Evolutionary conservation across 1,140 invertebrate species (phyloP), one percentile per base, ranked within the genome.

Genomic region (Drosophila nebulosa): DNA sequence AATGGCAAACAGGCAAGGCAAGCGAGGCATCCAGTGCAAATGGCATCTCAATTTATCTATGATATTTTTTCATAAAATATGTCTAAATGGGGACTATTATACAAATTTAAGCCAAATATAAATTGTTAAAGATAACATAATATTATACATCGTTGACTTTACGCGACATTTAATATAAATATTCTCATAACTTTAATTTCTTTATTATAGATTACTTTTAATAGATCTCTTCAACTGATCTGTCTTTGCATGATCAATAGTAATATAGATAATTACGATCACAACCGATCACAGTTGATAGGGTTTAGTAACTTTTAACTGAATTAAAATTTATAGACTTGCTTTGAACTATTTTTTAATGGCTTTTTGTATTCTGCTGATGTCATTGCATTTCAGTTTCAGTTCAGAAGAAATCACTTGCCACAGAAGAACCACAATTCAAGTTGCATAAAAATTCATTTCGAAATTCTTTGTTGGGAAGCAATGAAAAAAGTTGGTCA

Each of bases 401-500:
- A 59, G 18, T 59, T 36, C 24, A 24, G n/a, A 66, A 67, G 9
- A 21, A 46, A 67, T 67, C 57, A 50, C 14, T 22, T 39, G 36
- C 42, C 46, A 66, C 18, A 21, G 39, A 46, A 21, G 39, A 46
- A 74, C 65, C 65, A 14, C 36, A 58, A 16, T 2, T 18, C 36
- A 27, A 51, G n/a, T 1, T 26, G 9, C 7, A n/a, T 53, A 36
- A 51, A 56, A 69, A 16, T 51, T 68, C 52, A 24, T 46, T 63
- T 39, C n/a, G 27, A 63, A 68, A 76, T 30, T 60, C 64, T 56
- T 58, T 73, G 58, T 53, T 5, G 22, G 4, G 39, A 14, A n/a
- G 30, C 63, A 52, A 52, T 35, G 52, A 27, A 58, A 46, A 77
- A 58, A 72, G 42, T 81, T 72, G 73, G 59, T 36, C 78, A 80